Percentiles rank a stretch among this genome's conserved stretches.
Conservation (phyloP, 2,113 vertebrate species). For the Ameiurus melas region DNA sequence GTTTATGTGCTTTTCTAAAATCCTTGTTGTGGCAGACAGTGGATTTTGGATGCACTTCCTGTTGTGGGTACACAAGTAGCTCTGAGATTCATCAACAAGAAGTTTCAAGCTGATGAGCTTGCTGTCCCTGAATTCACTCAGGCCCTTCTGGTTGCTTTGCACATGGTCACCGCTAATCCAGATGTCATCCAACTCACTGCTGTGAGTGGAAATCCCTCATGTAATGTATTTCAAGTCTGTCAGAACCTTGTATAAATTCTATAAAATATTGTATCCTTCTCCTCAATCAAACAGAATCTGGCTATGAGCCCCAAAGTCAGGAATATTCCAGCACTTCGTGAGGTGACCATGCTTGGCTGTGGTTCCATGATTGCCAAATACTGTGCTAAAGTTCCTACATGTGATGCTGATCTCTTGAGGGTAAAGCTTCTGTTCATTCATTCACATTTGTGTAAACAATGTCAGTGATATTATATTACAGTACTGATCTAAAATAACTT, state of each 20-base stretch:
- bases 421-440: slow-evolving; percentile 49
- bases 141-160: slow-evolving; percentile 67
- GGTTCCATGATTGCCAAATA: slow-evolving; percentile 75
- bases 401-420: slow-evolving; percentile 64
- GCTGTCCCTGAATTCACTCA: slow-evolving; percentile 65
- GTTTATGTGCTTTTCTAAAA: neutral
- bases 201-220: slow-evolving; percentile 59
- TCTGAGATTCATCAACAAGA: slow-evolving; percentile 75
- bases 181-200: slow-evolving; percentile 69
- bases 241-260: neutral
- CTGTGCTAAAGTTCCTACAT: slow-evolving; percentile 63
- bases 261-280: neutral
- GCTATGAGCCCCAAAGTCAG: slow-evolving; percentile 62
- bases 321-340: slow-evolving; percentile 63
- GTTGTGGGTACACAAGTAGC: slow-evolving; percentile 66
- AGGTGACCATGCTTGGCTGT: slow-evolving; percentile 71
- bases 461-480: neutral
- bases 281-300: slow-evolving; percentile 66
- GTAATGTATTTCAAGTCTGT: neutral
- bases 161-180: slow-evolving; percentile 68
- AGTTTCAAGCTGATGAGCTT: slow-evolving; percentile 69
- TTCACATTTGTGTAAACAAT: neutral
- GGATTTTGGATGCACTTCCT: slow-evolving; percentile 74
- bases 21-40: slow-evolving; percentile 62
- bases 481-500: neutral